Conservation (phyloP, 2,797 vertebrate genomes). For the Eulemur albifrons region DNA sequence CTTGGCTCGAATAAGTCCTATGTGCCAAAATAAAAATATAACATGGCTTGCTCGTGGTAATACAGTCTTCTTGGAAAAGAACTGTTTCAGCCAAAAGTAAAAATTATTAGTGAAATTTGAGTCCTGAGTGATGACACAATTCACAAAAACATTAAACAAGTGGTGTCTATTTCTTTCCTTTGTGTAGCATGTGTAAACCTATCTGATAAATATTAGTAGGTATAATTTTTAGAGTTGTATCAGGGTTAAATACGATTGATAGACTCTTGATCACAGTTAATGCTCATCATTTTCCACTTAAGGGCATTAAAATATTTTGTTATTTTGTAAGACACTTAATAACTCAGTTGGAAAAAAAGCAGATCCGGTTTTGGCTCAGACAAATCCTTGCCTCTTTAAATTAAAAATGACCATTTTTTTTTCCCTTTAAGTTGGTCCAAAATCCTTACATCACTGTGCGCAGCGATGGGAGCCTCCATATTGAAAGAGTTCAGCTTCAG, state of each 20-base stretch:
- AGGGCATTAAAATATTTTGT: neutral
- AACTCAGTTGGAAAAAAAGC: neutral
- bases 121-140: neutral
- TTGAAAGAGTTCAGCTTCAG: slow-evolving; percentile 92
- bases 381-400: neutral
- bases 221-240: neutral
- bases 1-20: neutral
- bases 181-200: neutral
- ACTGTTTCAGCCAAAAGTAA: neutral
- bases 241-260: neutral
- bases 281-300: neutral
- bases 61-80: neutral
- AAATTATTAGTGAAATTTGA: neutral
- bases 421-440: slow-evolving; percentile 88
- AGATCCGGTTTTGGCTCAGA: neutral
- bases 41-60: neutral
- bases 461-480: slow-evolving; percentile 94
- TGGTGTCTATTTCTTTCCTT: neutral
- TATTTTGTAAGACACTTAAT: slow-evolving; percentile 24
- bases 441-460: slow-evolving; percentile 91
- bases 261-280: neutral
- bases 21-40: neutral
- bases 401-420: neutral
- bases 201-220: neutral
- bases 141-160: neutral